phyloP scores from a whole-genome alignment of 1,140 invertebrate species.

The Octopus bimaculoides region DNA sequence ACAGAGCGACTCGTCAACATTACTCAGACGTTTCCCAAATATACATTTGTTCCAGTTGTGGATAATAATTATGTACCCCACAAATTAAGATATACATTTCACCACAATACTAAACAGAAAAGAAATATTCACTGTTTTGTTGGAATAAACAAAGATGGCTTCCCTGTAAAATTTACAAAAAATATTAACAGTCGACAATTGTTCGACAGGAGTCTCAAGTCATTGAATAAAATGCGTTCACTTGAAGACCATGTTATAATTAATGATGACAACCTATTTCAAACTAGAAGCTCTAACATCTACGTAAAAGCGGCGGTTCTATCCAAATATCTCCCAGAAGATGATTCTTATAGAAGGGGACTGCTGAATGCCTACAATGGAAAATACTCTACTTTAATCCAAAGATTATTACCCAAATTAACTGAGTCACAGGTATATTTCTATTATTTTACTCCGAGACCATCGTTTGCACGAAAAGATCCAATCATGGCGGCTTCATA shows the following conservation, averaged over 20 bases:
- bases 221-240: not conserved
- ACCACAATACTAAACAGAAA: not conserved
- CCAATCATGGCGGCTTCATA: not conserved
- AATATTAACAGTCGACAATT: not conserved
- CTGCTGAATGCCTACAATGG: not conserved
- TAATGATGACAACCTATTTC: too few species aligned
- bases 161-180: not conserved
- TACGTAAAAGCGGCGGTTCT: not conserved
- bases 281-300: too few species aligned
- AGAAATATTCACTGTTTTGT: not conserved
- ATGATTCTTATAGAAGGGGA: not conserved
- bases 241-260: too few species aligned
- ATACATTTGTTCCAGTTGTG: not conserved
- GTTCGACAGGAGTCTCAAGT: not conserved
- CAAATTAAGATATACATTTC: not conserved
- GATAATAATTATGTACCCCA: not conserved
- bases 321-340: not conserved
- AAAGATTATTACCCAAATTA: not conserved
- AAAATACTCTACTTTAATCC: not conserved
- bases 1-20: not conserved
- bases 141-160: not conserved
- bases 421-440: not conserved
- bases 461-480: not conserved
- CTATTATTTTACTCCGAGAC: not conserved
- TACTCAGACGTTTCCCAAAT: not conserved